Percentiles rank a stretch among this genome's conserved stretches.
phyloP scores from a whole-genome alignment of 2,113 vertebrate genomes.

The Sturnira hondurensis region DNA sequence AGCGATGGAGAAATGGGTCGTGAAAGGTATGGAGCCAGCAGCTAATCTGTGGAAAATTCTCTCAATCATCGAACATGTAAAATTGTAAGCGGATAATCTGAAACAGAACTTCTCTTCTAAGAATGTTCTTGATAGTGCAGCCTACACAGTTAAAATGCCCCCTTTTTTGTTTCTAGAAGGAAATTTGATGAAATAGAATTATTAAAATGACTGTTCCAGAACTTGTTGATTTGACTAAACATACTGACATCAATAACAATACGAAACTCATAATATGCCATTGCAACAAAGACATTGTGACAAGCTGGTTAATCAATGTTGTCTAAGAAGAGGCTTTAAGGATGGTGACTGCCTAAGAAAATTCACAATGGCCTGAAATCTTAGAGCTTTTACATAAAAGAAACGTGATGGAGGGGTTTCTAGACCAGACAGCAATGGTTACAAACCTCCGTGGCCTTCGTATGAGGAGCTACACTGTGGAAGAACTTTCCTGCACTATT shows the following conservation, averaged over 20 bases:
- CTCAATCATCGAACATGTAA: neutral
- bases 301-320: neutral
- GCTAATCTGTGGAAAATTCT: conserved; percentile 22
- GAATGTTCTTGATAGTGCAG: neutral
- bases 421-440: neutral
- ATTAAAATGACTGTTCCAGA: neutral
- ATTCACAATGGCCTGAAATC: neutral
- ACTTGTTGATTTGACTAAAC: neutral
- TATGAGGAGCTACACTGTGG: neutral
- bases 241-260: neutral
- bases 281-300: neutral
- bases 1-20: neutral
- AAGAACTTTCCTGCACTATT: neutral
- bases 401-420: neutral
- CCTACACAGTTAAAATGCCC: neutral
- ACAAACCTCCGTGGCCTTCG: neutral
- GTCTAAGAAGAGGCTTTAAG: neutral
- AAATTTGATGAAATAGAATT: neutral
- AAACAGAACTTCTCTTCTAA: conserved; percentile 27
- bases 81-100: conserved; percentile 19
- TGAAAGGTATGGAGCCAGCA: neutral
- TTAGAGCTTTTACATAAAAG: neutral
- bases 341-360: neutral
- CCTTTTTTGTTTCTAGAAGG: neutral
- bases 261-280: neutral